Conservation (phyloP, 2,113 vertebrate species). For the Agapornis roseicollis region DNA sequence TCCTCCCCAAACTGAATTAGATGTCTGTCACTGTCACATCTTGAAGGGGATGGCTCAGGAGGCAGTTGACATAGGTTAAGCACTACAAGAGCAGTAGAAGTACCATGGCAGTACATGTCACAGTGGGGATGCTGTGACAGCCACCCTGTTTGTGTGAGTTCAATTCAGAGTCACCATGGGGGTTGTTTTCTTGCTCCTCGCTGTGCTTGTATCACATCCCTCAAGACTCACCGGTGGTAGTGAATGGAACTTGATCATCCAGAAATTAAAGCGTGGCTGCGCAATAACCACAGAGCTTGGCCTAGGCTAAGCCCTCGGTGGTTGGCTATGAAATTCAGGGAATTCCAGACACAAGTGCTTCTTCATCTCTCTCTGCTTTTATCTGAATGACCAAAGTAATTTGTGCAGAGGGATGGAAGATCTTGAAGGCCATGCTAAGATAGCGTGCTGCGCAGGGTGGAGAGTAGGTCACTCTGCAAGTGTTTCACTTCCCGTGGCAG, state of each 20-base stretch:
- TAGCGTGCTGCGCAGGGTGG: fast-evolving
- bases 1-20: neutral
- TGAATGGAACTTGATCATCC: neutral
- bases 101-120: neutral
- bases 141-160: neutral
- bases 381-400: neutral
- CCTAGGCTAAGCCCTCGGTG: neutral
- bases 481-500: neutral
- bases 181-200: neutral
- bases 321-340: constrained; percentile 3
- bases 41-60: neutral
- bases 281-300: neutral
- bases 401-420: neutral
- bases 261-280: neutral
- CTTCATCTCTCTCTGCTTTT: constrained; percentile 4
- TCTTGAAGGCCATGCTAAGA: neutral
- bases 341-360: neutral
- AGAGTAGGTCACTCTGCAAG: neutral
- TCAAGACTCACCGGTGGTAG: fast-evolving
- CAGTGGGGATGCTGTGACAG: neutral
- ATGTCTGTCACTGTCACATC: neutral
- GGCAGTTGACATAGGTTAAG: constrained; percentile 27
- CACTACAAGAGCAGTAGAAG: neutral
- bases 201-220: fast-evolving
- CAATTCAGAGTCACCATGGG: fast-evolving